phyloP scores from a whole-genome alignment of 2,113 vertebrate genomes.

The Scolopax mira region DNA sequence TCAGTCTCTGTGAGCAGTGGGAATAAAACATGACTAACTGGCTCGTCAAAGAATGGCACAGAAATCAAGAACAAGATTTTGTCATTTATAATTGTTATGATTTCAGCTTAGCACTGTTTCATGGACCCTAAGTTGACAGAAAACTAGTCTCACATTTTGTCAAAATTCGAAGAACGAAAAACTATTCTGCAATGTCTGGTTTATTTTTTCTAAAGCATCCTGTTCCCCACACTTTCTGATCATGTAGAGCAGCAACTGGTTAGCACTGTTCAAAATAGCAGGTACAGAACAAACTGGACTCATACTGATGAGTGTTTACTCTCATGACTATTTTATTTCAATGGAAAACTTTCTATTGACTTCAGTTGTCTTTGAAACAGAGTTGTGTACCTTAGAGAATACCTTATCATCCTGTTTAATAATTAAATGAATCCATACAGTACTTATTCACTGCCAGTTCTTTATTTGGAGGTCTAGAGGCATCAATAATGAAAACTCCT shows the following conservation, averaged over 20 bases:
- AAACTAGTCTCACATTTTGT: neutral
- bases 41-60: neutral
- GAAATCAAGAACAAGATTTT: neutral
- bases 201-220: neutral
- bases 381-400: constrained; percentile 19
- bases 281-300: neutral
- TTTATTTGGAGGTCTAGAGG: neutral
- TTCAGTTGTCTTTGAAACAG: constrained; percentile 41
- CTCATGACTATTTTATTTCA: constrained; percentile 42
- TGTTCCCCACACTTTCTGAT: neutral
- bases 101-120: neutral
- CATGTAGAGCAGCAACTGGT: neutral
- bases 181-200: neutral
- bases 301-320: neutral
- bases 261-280: neutral
- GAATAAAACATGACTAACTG: neutral
- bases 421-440: constrained; percentile 54
- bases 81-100: neutral
- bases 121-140: neutral
- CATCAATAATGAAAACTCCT: constrained; percentile 42
- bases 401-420: constrained; percentile 15
- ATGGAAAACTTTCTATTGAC: constrained; percentile 33
- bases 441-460: constrained; percentile 36
- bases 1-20: neutral
- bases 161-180: neutral